phyloP scores from a whole-genome alignment of 2,888 invertebrate genomes.

The Drosophila conformis region DNA sequence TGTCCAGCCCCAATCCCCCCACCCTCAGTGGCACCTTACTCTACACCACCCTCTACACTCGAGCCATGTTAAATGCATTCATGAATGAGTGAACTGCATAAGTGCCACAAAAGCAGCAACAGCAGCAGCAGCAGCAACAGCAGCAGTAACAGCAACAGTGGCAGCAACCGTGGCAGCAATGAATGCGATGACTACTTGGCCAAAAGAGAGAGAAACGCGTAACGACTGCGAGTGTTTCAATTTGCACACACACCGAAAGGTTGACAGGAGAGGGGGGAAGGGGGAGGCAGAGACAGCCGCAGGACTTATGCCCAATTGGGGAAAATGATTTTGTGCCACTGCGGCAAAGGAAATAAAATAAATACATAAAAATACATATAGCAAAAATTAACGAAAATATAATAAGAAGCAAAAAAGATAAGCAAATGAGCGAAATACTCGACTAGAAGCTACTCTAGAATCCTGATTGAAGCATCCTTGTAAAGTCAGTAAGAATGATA shows the following conservation, averaged over 20 bases:
- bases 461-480: not conserved
- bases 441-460: constrained; percentile 4
- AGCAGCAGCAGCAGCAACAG: constrained; percentile 25
- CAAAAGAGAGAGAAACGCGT: constrained; percentile 36
- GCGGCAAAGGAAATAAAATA: constrained; percentile 67
- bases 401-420: constrained; percentile 10
- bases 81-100: constrained; percentile 76
- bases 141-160: constrained; percentile 21
- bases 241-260: constrained; percentile 48
- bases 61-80: constrained; percentile 76
- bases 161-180: constrained; percentile 36
- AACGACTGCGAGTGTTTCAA: constrained; percentile 74
- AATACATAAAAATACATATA: constrained; percentile 22
- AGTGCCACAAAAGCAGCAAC: constrained; percentile 53
- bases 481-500: not conserved
- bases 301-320: constrained; percentile 78
- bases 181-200: constrained; percentile 42
- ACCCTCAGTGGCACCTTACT: not conserved
- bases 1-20: constrained; percentile 39
- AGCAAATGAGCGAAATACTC: not conserved
- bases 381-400: constrained; percentile 19
- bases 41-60: constrained; percentile 8
- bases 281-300: constrained; percentile 37
- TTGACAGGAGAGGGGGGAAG: not conserved
- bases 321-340: constrained; percentile 77